Percentiles rank a stretch among this genome's conserved stretches.
phyloP scores from a whole-genome alignment of 2,797 vertebrate species.

The Takifugu rubripes region DNA sequence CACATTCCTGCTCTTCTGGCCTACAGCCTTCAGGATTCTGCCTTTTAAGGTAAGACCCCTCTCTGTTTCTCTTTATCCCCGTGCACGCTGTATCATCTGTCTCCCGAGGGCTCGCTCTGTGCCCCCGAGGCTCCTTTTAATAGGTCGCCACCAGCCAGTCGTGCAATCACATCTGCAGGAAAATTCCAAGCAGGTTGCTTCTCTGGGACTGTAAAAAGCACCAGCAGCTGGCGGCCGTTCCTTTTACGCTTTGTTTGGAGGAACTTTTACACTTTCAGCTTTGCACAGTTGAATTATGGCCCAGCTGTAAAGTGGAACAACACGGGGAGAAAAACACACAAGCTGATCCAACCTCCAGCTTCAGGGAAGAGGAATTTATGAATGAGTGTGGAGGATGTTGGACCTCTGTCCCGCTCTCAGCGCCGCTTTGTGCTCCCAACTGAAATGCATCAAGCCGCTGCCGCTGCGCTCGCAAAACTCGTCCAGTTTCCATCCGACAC shows the following conservation, averaged over 20 bases:
- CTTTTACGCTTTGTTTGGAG: conserved; percentile 68
- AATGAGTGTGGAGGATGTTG: conserved; percentile 21
- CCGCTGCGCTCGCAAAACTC: conserved; percentile 49
- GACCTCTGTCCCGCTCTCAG: conserved; percentile 44
- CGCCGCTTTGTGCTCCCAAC: conserved; percentile 46
- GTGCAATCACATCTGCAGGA: conserved; percentile 64
- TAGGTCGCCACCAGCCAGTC: conserved; percentile 65
- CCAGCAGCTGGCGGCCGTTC: conserved; percentile 60
- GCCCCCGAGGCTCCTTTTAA: conserved; percentile 55
- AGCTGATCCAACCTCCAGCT: neutral
- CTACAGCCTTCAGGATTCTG: conserved; percentile 53
- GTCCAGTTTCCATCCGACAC: conserved; percentile 54
- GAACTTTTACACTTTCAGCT: conserved; percentile 52
- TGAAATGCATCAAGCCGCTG: conserved; percentile 19
- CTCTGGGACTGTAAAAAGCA: conserved; percentile 38
- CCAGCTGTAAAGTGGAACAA: conserved; percentile 40
- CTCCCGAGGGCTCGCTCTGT: conserved; percentile 39
- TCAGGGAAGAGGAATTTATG: conserved; percentile 16
- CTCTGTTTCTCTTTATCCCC: conserved; percentile 51
- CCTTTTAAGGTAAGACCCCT: conserved; percentile 76
- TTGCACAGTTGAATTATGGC: conserved; percentile 51
- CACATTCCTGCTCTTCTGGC: conserved; percentile 49
- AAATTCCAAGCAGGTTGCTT: conserved; percentile 56
- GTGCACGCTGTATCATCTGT: conserved; percentile 28
- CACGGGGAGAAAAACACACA: conserved; percentile 1